Conservation (phyloP, 2,113 vertebrate genomes). For the Pelusios castaneus region DNA sequence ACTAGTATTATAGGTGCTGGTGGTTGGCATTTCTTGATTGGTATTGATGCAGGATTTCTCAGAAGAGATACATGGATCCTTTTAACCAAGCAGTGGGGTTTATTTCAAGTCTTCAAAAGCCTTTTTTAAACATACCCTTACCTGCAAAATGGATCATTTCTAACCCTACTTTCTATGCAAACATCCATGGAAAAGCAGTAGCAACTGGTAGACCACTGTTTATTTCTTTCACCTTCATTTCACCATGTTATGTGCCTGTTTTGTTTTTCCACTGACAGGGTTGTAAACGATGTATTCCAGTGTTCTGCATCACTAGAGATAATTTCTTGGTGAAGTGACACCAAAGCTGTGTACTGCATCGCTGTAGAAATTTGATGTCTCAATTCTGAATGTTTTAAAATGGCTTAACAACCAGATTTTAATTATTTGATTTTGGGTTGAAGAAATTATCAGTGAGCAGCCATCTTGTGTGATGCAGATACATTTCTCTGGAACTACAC, state of each 20-base stretch:
- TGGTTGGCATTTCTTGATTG: constrained; percentile 49
- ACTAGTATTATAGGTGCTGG: constrained; percentile 28
- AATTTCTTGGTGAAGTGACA: constrained; percentile 16
- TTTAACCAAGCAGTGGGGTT: constrained; percentile 5
- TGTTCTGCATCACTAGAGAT: constrained; percentile 61
- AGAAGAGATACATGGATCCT: neutral
- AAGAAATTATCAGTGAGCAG: constrained; percentile 32
- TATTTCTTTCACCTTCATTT: constrained; percentile 43
- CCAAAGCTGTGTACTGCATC: constrained; percentile 33
- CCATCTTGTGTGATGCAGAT: constrained; percentile 63
- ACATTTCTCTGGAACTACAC: constrained; percentile 29
- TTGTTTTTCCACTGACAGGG: neutral
- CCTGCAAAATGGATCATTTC: constrained; percentile 12
- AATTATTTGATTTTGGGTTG: neutral
- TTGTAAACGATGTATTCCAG: neutral
- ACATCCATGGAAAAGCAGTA: neutral
- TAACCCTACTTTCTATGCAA: constrained; percentile 26
- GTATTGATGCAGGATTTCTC: neutral
- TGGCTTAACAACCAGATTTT: neutral
- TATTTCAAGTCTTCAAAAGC: neutral
- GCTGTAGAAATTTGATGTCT: constrained; percentile 66
- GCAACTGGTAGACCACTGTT: neutral
- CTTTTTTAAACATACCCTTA: constrained; percentile 25
- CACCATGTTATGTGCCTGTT: constrained; percentile 42
- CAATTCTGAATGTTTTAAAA: constrained; percentile 32